Evolutionary conservation across 2,797 vertebrate species (phyloP).

Genomic region (Anguilla anguilla): DNA sequence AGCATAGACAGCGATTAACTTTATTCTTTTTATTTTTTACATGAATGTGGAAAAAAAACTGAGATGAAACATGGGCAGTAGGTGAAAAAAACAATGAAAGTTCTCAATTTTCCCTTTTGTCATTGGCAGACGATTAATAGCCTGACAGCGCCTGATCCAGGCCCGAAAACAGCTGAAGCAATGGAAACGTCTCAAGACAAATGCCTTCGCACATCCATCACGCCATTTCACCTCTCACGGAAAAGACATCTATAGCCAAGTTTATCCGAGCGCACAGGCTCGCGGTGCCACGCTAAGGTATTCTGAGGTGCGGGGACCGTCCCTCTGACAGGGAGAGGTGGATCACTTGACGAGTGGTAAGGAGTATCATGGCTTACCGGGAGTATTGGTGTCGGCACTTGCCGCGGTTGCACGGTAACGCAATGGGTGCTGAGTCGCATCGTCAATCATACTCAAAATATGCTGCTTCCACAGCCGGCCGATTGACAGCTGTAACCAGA

Average conservation of each 20-base stretch:
- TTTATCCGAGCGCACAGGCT: constrained; percentile 18
- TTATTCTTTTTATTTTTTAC: not conserved
- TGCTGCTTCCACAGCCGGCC: constrained; percentile 47
- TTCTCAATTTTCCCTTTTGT: constrained; percentile 17
- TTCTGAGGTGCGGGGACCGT: constrained; percentile 29
- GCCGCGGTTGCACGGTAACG: constrained; percentile 41
- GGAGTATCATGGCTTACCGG: constrained; percentile 54
- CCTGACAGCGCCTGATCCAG: constrained; percentile 33
- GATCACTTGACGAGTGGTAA: constrained; percentile 31
- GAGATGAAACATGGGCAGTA: not conserved
- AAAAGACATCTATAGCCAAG: not conserved
- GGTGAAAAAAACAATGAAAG: not conserved
- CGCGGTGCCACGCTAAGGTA: constrained; percentile 22
- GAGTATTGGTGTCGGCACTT: constrained; percentile 57
- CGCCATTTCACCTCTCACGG: constrained; percentile 15
- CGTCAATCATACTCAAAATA: constrained; percentile 49
- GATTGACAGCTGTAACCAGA: constrained; percentile 53
- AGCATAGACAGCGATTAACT: not conserved
- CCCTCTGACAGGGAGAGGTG: constrained; percentile 32
- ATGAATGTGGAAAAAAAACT: not conserved
- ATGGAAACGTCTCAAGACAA: constrained; percentile 38
- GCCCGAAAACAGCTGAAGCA: constrained; percentile 40
- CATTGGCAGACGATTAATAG: constrained; percentile 33
- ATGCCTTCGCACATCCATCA: constrained; percentile 28
- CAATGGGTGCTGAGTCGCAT: constrained; percentile 49